phyloP scores from a whole-genome alignment of 2,888 invertebrate species.

The Ernsta delagoae region DNA sequence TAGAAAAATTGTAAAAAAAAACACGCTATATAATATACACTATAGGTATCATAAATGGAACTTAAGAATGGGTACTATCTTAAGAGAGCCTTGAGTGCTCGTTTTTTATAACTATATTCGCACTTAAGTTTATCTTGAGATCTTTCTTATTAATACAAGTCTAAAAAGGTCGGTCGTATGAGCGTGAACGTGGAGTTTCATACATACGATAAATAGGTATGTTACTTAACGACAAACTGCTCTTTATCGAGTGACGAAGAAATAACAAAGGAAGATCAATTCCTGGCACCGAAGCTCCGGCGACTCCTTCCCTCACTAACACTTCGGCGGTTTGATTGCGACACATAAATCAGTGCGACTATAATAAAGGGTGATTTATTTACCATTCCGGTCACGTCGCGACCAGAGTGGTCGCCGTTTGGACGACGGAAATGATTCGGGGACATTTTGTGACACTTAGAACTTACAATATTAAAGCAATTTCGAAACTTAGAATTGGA shows the following conservation, averaged over 20 bases:
- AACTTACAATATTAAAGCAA: constrained; percentile 65
- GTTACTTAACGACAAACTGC: background rate
- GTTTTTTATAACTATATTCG: no score
- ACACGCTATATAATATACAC: no score
- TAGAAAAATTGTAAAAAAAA: no score
- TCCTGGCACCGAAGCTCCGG: background rate
- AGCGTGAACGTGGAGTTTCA: no score
- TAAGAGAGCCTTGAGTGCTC: no score
- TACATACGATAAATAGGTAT: background rate
- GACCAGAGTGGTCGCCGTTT: constrained; percentile 70
- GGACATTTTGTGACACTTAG: constrained; percentile 52
- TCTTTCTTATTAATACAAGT: no score
- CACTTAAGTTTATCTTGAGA: no score
- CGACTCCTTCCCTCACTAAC: constrained; percentile 18
- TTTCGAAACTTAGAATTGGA: constrained; percentile 60
- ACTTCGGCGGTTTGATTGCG: constrained; percentile 55
- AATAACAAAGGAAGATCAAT: constrained; percentile 4
- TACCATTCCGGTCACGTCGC: constrained; percentile 74
- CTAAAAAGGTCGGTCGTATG: no score
- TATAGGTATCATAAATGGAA: no score
- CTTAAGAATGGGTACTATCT: no score
- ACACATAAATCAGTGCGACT: constrained; percentile 59
- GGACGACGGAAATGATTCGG: constrained; percentile 65
- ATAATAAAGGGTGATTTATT: constrained; percentile 75
- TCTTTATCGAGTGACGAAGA: background rate